Base-by-base conservation (phyloP, 1,140 invertebrate genomes). In the Macrosteles quadrilineatus region DNA sequence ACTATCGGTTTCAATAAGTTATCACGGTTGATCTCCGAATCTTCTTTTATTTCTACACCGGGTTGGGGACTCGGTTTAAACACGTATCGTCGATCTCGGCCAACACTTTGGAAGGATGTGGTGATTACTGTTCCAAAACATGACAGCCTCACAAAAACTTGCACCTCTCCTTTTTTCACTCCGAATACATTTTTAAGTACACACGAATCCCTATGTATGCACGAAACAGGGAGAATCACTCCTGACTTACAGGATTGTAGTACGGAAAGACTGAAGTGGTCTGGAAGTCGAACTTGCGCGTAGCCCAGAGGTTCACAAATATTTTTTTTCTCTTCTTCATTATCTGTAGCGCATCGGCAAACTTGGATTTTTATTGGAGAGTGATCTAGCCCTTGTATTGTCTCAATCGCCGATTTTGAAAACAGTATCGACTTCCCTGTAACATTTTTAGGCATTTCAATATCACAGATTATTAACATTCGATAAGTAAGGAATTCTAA, bases 221-320 rank as follows among this genome's bases (percentile, higher is more conserved):
- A 21, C 4, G 55, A 27, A 1, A 59, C 55, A 9, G 55, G 55
- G 14, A 59, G 55, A 29, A 59, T 59, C 2, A 59, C 55, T 12
- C 55, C 55, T 9, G 21, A 3, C 55, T 59, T 59, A n/a, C 55
- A 59, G 55, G 55, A 59, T n/a, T 59, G 55, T 1, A 59, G 21
- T 11, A 59, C 25, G 9, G 55, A 59, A n/a, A 59, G 21, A 59
- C 55, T 59, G 27, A 59, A 59, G 12, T 59, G 14, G 25, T 59
- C 55, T 23, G 55, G 55, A 9, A 59, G 55, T 4, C 55, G 21
- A 6, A 59, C 21, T 30, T 9, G 2, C 9, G 55, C 25, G 25
- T 59, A 59, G 21, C 55, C 55, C n/a, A 59, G 14, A 29, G 55
- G 55, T 9, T 59, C 55, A 25, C 27, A 59, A 2, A n/a, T 59